These are phyloP conservation scores for Anoura caudifer DNA, from an alignment of 2,113 vertebrate species.

Conservation along the genomic window DNA sequence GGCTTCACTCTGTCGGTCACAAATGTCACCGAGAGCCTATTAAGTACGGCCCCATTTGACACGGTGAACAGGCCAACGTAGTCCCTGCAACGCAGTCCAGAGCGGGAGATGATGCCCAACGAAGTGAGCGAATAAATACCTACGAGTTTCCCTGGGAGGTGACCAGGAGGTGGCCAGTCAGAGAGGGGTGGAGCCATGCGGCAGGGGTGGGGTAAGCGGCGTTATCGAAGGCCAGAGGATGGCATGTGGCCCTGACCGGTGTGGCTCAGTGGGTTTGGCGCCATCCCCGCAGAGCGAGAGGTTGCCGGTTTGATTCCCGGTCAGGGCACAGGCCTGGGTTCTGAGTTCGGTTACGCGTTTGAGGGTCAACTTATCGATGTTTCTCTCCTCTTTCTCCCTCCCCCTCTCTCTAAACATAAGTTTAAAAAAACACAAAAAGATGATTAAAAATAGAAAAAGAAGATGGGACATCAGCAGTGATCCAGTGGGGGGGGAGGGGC, in stretches of 20 bases:
- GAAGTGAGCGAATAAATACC: rapidly evolving
- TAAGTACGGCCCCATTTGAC: neutral
- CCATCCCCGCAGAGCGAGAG: no score
- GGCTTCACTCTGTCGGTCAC: neutral
- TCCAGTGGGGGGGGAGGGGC: neutral
- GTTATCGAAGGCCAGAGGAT: neutral
- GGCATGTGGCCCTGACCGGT: neutral
- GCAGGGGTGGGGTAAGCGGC: neutral
- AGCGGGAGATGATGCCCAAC: neutral
- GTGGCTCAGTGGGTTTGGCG: no score
- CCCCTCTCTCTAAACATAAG: no score
- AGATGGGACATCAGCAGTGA: neutral
- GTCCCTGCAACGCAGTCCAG: neutral
- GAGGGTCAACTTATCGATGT: no score
- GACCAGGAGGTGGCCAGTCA: neutral
- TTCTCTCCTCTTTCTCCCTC: no score
- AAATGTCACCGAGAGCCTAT: neutral
- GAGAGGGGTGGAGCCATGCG: neutral
- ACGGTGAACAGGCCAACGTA: rapidly evolving
- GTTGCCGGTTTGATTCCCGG: no score
- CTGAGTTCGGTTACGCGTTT: no score
- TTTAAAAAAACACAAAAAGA: no score
- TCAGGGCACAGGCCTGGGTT: no score
- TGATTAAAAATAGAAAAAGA: neutral
- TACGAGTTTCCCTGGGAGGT: no score